Base-by-base conservation (phyloP, 2,888 invertebrate genomes). In the Nemurella pictetii region DNA sequence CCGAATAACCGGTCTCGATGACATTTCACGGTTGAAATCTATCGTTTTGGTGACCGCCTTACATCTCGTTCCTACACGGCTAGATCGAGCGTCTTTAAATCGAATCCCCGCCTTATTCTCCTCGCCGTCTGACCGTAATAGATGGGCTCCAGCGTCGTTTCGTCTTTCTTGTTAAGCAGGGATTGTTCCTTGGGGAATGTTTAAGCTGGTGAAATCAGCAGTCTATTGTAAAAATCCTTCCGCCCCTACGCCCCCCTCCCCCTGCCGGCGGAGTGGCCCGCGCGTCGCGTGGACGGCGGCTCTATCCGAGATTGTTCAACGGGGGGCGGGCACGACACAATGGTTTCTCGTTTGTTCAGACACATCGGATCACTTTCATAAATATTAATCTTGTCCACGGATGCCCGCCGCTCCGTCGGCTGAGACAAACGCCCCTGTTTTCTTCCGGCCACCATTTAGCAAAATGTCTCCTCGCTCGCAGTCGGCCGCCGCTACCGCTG, bases 81-180 rank as follows among this genome's bases (percentile, higher is more conserved):
- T 29, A 15, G 78, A 78, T 29, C 29, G 78, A 26, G n/a, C 9
- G 29, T 29, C 78, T 85, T 85, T 83, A 83, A 83, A 85, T 85
- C 81, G 78, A 85, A 85, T 83, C 75, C 82, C 85, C 82, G 55
- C 85, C 83, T 78, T 83, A 82, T 85, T 84, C 80, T 81, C 83
- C 72, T 36, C 83, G 5, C 25, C 55, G 75, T 20, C 32, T 36
- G 30, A 30, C 32, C 80, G 81, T 85, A 83, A 83, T 75, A 55
- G 85, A 83, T 85, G 83, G 85, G 30, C 78, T 78, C 78, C 30
- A 12, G 30, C 30, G 78, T 85, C 85, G 83, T 85, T 85, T 82
- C 85, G 75, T 84, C 82, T 82, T 55, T 82, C 75, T 84, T 81
- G 81, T 85, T 55, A 25, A 81, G 78, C 78, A 78, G 78, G 78